Evolutionary conservation across 1,140 invertebrate genomes (phyloP).

Genomic region (Micrasema longulum): DNA sequence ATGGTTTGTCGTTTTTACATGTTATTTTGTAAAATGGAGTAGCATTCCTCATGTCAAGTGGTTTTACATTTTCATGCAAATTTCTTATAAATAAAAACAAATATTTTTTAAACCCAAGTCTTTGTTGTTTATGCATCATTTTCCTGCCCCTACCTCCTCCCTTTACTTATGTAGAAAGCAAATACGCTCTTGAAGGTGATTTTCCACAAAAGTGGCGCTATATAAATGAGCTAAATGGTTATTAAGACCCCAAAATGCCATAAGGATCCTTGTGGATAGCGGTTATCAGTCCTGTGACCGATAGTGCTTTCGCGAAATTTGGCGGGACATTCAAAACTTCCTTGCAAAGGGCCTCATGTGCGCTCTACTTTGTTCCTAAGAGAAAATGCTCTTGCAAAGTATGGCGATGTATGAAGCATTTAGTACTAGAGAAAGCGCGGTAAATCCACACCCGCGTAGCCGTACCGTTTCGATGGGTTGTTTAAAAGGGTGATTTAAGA

Average conservation of each 20-base stretch:
- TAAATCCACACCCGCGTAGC: constrained; percentile 5
- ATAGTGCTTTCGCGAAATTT: constrained; percentile 10
- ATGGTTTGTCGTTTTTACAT: constrained; percentile 70
- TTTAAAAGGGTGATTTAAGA: background rate
- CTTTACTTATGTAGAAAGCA: background rate
- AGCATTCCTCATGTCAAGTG: constrained; percentile 69
- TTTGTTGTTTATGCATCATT: constrained; percentile 52
- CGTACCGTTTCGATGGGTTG: background rate
- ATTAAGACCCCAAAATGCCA: too few relatives aligned
- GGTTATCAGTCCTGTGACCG: constrained; percentile 31
- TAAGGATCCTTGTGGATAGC: background rate
- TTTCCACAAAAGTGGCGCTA: too few relatives aligned
- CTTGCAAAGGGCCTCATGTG: background rate
- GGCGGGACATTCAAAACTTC: constrained; percentile 45
- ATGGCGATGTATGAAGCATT: constrained; percentile 19
- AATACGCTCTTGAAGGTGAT: background rate
- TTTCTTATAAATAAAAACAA: constrained; percentile 65
- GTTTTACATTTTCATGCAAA: constrained; percentile 70
- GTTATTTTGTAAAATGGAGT: constrained; percentile 69
- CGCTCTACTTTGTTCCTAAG: background rate
- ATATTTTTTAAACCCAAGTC: constrained; percentile 54
- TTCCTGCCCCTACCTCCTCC: constrained; percentile 10
- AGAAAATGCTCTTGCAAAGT: background rate
- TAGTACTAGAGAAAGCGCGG: constrained; percentile 28
- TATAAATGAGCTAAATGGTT: too few relatives aligned